Evolutionary conservation across 2,113 vertebrate genomes (phyloP).

Genomic region (Amazona vittata): DNA sequence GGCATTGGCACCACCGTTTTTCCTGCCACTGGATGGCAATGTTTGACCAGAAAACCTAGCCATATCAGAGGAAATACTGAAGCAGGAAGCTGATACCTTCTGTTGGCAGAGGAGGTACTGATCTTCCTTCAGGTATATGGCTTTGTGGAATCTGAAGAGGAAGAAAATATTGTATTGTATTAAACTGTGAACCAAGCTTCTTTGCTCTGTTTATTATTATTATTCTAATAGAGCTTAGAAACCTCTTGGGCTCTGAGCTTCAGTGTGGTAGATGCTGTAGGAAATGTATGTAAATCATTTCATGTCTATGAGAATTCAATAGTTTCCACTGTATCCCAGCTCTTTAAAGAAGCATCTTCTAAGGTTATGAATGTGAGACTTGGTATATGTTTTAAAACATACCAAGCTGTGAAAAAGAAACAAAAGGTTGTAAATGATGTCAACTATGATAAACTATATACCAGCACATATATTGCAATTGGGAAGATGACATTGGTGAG

Average conservation of each 20-base stretch:
- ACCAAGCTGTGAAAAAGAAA: not conserved
- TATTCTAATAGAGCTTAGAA: not conserved
- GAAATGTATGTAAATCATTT: accelerated
- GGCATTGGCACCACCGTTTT: not conserved
- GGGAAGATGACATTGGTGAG: not conserved
- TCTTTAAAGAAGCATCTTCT: not conserved
- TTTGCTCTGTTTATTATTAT: not conserved
- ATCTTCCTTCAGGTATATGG: not conserved
- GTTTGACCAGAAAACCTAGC: not conserved
- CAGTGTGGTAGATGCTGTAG: not conserved
- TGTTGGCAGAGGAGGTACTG: not conserved
- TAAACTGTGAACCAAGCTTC: not conserved
- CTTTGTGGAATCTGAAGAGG: not conserved
- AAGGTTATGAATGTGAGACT: not conserved
- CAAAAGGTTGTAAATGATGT: not conserved
- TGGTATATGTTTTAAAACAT: not conserved
- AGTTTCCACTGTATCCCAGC: not conserved
- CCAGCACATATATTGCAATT: not conserved
- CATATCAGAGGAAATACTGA: not conserved
- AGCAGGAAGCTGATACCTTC: not conserved
- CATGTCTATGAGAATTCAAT: not conserved
- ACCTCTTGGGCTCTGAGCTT: not conserved
- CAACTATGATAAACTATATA: not conserved
- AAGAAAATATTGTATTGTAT: not conserved
- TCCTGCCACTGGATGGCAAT: slow-evolving; percentile 66